Conservation (phyloP, 2,113 vertebrate genomes). For the Phalacrocorax carbo region DNA sequence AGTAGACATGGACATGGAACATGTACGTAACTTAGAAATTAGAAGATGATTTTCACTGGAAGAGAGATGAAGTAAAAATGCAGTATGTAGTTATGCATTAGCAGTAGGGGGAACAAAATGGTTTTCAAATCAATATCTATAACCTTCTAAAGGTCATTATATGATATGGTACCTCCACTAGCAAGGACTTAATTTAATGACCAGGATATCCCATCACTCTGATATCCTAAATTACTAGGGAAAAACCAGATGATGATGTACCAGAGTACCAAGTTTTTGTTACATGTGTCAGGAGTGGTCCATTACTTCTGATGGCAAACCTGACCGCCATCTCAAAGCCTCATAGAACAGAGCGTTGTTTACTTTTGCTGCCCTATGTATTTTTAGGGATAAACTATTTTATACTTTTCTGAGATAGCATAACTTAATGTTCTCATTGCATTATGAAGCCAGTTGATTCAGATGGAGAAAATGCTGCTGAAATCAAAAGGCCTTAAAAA, state of each 20-base stretch:
- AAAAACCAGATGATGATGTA: neutral
- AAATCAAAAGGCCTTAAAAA: neutral
- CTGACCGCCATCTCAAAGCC: neutral
- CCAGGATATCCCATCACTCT: neutral
- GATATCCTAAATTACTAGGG: neutral
- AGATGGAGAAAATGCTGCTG: neutral
- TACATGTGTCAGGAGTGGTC: neutral
- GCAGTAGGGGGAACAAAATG: neutral
- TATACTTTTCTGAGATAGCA: neutral
- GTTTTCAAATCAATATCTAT: neutral
- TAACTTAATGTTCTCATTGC: neutral
- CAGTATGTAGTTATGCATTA: neutral
- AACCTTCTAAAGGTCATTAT: neutral
- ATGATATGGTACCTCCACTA: neutral
- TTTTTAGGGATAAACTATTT: neutral
- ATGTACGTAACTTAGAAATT: rapidly evolving
- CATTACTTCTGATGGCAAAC: neutral
- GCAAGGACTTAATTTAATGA: neutral
- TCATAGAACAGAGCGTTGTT: neutral
- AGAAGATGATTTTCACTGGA: neutral
- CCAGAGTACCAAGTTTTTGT: neutral
- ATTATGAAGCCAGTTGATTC: neutral
- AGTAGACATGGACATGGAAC: neutral
- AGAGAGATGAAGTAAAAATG: neutral
- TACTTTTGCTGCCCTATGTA: neutral